These are phyloP conservation scores for Diaprepes abbreviatus DNA, from an alignment of 2,888 invertebrate genomes.

Conservation along the genomic window DNA sequence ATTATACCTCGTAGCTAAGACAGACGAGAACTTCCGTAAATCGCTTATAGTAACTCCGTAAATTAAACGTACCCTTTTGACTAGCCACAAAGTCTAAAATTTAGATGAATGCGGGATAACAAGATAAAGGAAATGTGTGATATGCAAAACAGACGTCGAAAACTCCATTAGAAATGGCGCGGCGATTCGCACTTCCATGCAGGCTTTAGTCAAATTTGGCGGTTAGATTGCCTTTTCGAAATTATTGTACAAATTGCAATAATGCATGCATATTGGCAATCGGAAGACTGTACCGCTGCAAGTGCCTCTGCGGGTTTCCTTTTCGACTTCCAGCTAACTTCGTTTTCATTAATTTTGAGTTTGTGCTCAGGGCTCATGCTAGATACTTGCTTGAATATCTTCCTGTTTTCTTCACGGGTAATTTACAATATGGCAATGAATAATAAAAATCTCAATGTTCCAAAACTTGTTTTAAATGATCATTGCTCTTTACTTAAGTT, in stretches of 20 bases:
- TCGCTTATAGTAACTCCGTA: constrained; percentile 13
- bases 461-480: no score
- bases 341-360: constrained; percentile 42
- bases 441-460: no score
- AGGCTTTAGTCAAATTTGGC: constrained; percentile 53
- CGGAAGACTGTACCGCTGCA: constrained; percentile 53
- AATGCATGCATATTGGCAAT: constrained; percentile 65
- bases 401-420: neutral
- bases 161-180: constrained; percentile 50
- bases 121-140: constrained; percentile 52
- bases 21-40: constrained; percentile 10
- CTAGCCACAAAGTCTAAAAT: constrained; percentile 46
- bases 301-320: constrained; percentile 31
- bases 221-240: constrained; percentile 60
- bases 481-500: no score
- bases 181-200: constrained; percentile 34
- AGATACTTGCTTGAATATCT: constrained; percentile 1
- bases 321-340: constrained; percentile 41
- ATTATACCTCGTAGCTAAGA: neutral
- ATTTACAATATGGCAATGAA: no score
- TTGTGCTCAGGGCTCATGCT: constrained; percentile 1
- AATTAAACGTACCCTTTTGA: constrained; percentile 35
- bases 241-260: constrained; percentile 64
- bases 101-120: constrained; percentile 49
- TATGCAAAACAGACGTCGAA: constrained; percentile 52